Evolutionary conservation across 1,140 invertebrate genomes (phyloP), one percentile per base, ranked within the genome.

Genomic region (Drosophila baimaii): DNA sequence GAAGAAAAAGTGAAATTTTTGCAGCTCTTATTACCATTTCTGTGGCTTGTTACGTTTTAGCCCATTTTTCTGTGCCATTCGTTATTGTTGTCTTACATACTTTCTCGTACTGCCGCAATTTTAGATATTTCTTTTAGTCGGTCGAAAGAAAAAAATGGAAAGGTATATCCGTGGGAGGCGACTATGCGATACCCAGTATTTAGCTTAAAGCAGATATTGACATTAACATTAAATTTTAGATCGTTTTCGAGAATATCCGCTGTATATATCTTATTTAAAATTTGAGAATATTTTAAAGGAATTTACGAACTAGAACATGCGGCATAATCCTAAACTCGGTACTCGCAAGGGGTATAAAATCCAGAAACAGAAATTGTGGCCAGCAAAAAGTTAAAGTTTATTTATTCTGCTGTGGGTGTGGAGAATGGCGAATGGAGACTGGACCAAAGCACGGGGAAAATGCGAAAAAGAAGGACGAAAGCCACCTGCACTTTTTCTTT

Each of bases 401-500:
- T 86, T 86, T 86, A 82, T 86, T 86, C 47, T 65, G 59, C 61
- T 77, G 66, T 71, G 65, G 61, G 64, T 37, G 66, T 21, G 25
- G 39, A 19, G 19, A 19, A 13, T 23, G 21, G 13, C 12, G 13
- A 19, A 9, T 21, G 31, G 33, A 55, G 66, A 35, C 19, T 21
- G 19, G 13, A 33, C 49, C 29, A 52, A 52, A 33, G 49, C 29
- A 33, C 12, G 49, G 29, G 49, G 17, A 33, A 33, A 52, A 52
- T 33, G 49, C 49, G 29, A 52, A 33, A 21, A 35, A 49, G 56
- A 35, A 77, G 56, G 47, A 72, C 61, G 62, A 78, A 70, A 79
- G 75, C 83, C 83, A 86, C 83, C 83, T 86, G 83, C 79, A 86
- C 79, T 88, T 86, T 86, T 86, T 88, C 82, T 88, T 86, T 82